phyloP scores from a whole-genome alignment of 2,888 invertebrate species.

The Macrosiphum euphorbiae region DNA sequence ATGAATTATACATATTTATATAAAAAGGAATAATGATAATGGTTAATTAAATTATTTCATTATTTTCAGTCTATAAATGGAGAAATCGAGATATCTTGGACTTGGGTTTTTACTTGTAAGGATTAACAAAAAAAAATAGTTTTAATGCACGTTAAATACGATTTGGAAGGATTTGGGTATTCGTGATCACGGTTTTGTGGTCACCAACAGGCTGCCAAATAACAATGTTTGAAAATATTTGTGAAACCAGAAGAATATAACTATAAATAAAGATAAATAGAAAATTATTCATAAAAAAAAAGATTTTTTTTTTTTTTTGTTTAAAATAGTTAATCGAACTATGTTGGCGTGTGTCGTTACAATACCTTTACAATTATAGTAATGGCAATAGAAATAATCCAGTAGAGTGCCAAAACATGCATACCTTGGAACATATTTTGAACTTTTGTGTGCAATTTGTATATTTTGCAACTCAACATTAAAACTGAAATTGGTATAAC shows the following conservation, averaged over 20 bases:
- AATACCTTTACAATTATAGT: not conserved
- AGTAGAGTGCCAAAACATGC: not conserved
- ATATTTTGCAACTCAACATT: not conserved
- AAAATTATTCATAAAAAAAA: not conserved
- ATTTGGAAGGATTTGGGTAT: not conserved
- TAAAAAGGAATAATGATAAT: not conserved
- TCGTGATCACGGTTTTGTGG: not conserved
- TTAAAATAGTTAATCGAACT: not conserved
- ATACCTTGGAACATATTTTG: not conserved
- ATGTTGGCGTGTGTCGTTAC: not conserved
- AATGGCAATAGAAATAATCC: not conserved
- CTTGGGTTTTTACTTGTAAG: not conserved
- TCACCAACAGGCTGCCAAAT: not conserved
- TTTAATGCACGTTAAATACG: not conserved
- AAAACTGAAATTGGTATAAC: not conserved
- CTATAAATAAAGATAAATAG: not conserved
- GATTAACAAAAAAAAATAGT: not conserved
- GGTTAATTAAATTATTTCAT: not conserved
- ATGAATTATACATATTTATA: not conserved
- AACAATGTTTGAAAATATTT: not conserved
- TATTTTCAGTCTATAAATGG: not conserved
- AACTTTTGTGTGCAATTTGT: not conserved
- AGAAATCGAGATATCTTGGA: not conserved
- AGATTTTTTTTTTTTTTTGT: not conserved
- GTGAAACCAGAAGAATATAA: not conserved